Conservation (phyloP, 2,113 vertebrate genomes). For the Alethe castanea region DNA sequence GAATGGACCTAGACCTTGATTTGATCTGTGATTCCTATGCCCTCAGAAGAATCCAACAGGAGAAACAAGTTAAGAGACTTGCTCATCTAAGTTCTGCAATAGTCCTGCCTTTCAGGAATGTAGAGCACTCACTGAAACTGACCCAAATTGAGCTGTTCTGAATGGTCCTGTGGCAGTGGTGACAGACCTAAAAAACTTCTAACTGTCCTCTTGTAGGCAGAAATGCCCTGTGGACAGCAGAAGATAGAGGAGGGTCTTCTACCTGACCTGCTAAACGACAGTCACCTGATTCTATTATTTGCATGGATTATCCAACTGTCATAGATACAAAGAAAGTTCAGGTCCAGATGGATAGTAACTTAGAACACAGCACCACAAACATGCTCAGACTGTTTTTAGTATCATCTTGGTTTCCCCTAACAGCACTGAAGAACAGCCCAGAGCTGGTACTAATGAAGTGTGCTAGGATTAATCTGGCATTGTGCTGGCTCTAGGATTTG, state of each 20-base stretch:
- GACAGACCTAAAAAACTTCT: neutral
- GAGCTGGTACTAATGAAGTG: neutral
- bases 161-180: neutral
- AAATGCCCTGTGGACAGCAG: neutral
- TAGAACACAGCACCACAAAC: neutral
- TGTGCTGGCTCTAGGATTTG: neutral
- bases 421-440: neutral
- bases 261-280: neutral
- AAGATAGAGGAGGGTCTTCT: neutral
- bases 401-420: neutral
- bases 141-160: neutral
- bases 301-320: neutral
- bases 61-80: neutral
- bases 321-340: neutral
- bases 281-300: neutral
- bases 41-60: neutral
- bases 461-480: neutral
- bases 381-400: neutral
- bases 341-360: neutral
- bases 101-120: neutral
- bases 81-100: neutral
- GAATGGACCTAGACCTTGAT: neutral
- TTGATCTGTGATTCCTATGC: neutral
- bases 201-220: neutral
- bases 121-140: neutral